Evolutionary conservation across 2,113 vertebrate species (phyloP).

Genomic region (Lepisosteus osseus): DNA sequence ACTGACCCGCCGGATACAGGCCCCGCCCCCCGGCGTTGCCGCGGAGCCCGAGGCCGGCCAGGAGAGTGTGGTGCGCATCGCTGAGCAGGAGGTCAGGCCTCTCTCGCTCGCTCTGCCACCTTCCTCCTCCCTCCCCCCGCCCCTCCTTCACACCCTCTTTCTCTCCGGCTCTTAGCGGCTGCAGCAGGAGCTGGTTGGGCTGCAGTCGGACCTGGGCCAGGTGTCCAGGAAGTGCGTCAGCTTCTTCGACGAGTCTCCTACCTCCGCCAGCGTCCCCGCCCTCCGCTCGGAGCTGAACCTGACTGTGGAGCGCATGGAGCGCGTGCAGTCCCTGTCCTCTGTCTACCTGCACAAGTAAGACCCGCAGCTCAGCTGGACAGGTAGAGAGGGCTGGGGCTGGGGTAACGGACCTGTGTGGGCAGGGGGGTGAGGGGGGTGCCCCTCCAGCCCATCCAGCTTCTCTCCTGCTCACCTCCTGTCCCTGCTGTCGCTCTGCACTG

Average conservation of each 20-base stretch:
- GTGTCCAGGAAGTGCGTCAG: slow-evolving; percentile 74
- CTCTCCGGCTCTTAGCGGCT: slow-evolving; percentile 45
- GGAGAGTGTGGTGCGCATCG: slow-evolving; percentile 70
- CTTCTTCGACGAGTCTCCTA: slow-evolving; percentile 84
- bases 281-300: slow-evolving; percentile 80
- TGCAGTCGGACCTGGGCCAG: slow-evolving; percentile 69
- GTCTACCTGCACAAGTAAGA: slow-evolving; percentile 88
- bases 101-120: not conserved
- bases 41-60: slow-evolving; percentile 53
- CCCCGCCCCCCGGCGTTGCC: slow-evolving; percentile 54
- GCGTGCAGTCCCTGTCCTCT: slow-evolving; percentile 76
- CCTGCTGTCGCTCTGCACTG: too few relatives aligned
- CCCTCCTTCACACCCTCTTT: not conserved
- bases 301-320: slow-evolving; percentile 81
- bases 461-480: not conserved
- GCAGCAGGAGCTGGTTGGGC: slow-evolving; percentile 71
- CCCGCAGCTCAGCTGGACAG: too few relatives aligned
- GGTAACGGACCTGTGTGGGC: too few relatives aligned
- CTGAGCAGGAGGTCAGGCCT: slow-evolving; percentile 84
- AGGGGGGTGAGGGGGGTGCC: too few relatives aligned
- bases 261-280: slow-evolving; percentile 68
- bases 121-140: not conserved
- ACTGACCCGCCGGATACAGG: slow-evolving; percentile 73
- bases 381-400: too few relatives aligned
- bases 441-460: not conserved